These are phyloP conservation scores for Sarcophaga rosellei DNA, from an alignment of 2,888 invertebrate species.

Conservation along the genomic window DNA sequence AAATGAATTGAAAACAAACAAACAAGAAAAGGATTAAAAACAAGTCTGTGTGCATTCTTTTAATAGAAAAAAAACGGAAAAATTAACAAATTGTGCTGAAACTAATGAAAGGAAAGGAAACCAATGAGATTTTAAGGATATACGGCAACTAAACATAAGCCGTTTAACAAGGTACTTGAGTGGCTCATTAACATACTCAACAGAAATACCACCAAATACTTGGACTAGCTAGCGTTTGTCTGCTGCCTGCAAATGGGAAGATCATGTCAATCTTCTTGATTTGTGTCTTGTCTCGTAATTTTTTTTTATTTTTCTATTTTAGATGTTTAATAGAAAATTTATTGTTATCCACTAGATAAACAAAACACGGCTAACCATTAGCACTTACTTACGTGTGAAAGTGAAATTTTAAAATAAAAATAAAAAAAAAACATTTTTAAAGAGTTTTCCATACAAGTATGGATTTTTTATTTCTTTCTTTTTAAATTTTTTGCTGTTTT, in stretches of 20 bases:
- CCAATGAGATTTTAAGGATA: not conserved
- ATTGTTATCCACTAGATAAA: slow-evolving; percentile 51
- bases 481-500: slow-evolving; percentile 8
- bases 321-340: slow-evolving; percentile 53
- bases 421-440: not conserved
- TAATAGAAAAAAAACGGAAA: not conserved
- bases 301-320: slow-evolving; percentile 11
- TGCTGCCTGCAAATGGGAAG: not conserved
- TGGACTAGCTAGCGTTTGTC: not conserved
- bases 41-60: not conserved
- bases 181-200: not conserved
- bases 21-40: not conserved
- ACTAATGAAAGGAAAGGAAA: too few species aligned
- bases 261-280: slow-evolving; percentile 1
- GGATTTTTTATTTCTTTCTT: not conserved
- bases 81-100: not conserved
- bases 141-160: not conserved
- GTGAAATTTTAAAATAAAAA: slow-evolving; percentile 5
- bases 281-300: not conserved
- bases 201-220: too few species aligned
- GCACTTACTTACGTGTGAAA: slow-evolving; percentile 47
- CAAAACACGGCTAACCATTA: slow-evolving; percentile 57
- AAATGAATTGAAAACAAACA: not conserved
- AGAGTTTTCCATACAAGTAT: slow-evolving; percentile 13
- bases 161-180: slow-evolving; percentile 18